These are phyloP conservation scores for Athalia cordata DNA, from an alignment of 2,888 invertebrate genomes.

Conservation along the genomic window DNA sequence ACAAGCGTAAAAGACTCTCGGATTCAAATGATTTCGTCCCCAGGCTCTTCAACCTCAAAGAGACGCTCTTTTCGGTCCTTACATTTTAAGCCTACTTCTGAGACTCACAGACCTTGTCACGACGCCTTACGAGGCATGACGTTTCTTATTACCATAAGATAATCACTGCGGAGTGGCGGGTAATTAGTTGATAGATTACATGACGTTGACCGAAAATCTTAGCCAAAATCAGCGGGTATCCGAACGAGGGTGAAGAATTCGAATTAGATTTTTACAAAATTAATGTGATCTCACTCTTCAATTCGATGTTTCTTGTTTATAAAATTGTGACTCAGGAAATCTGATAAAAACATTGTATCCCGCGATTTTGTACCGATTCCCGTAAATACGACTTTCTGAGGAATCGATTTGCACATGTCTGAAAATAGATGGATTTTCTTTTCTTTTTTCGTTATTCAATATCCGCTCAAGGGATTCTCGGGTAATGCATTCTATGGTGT, in stretches of 20 bases:
- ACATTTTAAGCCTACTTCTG: constrained; percentile 4
- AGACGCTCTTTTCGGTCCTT: background rate
- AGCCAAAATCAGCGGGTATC: background rate
- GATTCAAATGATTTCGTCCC: constrained; percentile 27
- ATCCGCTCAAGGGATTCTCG: background rate
- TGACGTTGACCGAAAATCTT: too few species aligned
- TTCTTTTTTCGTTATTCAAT: constrained; percentile 18
- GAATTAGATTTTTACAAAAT: background rate
- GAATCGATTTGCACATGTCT: too few species aligned
- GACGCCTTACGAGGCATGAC: constrained; percentile 31
- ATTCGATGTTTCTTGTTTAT: too few species aligned
- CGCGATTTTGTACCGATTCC: too few species aligned
- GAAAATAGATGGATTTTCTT: background rate
- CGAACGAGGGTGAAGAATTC: background rate
- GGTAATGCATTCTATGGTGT: background rate
- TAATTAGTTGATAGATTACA: background rate
- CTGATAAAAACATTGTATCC: too few species aligned
- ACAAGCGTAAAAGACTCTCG: constrained; percentile 25
- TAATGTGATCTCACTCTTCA: too few species aligned
- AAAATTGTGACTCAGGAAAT: too few species aligned
- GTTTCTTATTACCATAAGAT: constrained; percentile 16
- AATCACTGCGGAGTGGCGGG: background rate
- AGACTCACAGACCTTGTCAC: background rate
- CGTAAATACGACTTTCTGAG: too few species aligned
- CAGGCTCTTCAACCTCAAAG: constrained; percentile 10